These are phyloP conservation scores for Lottia gigantea DNA, from an alignment of 2,888 invertebrate genomes.

Conservation along the genomic window DNA sequence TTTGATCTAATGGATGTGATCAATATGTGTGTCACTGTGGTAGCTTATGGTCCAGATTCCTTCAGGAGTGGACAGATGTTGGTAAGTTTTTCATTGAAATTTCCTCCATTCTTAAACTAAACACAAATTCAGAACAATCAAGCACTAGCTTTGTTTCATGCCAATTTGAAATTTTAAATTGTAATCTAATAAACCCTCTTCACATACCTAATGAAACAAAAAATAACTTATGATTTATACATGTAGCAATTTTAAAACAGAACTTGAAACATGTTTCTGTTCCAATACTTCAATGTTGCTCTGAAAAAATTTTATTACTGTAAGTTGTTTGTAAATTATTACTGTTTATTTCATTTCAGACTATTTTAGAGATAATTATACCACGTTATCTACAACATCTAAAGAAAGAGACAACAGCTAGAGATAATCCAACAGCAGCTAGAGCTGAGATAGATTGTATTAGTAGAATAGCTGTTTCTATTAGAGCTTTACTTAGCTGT, in stretches of 20 bases:
- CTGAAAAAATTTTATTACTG: too few species aligned
- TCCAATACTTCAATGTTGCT: too few species aligned
- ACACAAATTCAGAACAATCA: too few species aligned
- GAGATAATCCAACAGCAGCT: slow-evolving; percentile 79
- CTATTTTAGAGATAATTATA: slow-evolving; percentile 93
- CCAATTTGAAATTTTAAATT: too few species aligned
- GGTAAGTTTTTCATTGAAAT: slow-evolving; percentile 47
- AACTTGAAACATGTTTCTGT: too few species aligned
- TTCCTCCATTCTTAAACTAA: not conserved
- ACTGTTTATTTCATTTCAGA: slow-evolving; percentile 73
- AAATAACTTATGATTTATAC: too few species aligned
- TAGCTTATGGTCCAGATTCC: slow-evolving; percentile 97
- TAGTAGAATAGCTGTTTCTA: slow-evolving; percentile 90
- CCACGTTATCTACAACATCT: slow-evolving; percentile 96
- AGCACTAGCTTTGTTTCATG: too few species aligned
- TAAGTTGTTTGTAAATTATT: too few species aligned
- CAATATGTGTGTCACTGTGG: slow-evolving; percentile 98
- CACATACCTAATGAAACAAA: too few species aligned
- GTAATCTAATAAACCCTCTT: too few species aligned
- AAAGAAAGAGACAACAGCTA: slow-evolving; percentile 87
- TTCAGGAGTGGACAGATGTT: slow-evolving; percentile 74
- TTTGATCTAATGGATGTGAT: slow-evolving; percentile 96
- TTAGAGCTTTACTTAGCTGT: slow-evolving; percentile 94
- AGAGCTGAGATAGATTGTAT: slow-evolving; percentile 94
- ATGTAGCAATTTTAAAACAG: too few species aligned